Evolutionary conservation across 2,797 vertebrate genomes (phyloP).

Genomic region (Molothrus ater): DNA sequence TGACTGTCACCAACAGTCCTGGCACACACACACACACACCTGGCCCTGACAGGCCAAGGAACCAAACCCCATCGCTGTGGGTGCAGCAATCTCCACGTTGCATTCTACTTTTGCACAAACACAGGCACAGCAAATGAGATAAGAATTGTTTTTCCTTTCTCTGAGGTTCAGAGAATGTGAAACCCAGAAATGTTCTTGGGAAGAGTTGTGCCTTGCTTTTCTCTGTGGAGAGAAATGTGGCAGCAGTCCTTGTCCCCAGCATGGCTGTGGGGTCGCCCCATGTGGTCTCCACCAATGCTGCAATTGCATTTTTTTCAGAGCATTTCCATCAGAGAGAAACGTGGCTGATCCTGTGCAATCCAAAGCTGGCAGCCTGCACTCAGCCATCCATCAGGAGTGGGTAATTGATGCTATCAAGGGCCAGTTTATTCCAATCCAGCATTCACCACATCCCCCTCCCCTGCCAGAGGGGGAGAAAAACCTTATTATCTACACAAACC

Average conservation of each 20-base stretch:
- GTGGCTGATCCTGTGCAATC: background rate
- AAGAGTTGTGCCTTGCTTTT: too few relatives aligned
- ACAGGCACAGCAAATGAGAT: too few relatives aligned
- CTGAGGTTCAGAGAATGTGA: too few relatives aligned
- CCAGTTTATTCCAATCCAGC: slow-evolving; percentile 24
- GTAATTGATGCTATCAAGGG: slow-evolving; percentile 61
- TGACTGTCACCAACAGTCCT: too few relatives aligned
- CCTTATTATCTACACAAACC: slow-evolving; percentile 51
- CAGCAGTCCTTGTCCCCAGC: background rate
- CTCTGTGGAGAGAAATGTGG: too few relatives aligned
- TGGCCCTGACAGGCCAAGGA: too few relatives aligned
- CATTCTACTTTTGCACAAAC: too few relatives aligned
- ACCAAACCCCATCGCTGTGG: too few relatives aligned
- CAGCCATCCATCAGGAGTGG: slow-evolving; percentile 31
- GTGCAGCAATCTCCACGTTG: too few relatives aligned
- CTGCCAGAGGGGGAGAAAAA: slow-evolving; percentile 47
- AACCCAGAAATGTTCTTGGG: too few relatives aligned
- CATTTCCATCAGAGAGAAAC: background rate
- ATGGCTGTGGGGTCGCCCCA: fast-evolving
- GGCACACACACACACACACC: too few relatives aligned
- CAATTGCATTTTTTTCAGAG: fast-evolving
- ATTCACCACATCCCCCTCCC: background rate
- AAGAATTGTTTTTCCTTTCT: too few relatives aligned
- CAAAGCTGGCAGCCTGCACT: slow-evolving; percentile 15
- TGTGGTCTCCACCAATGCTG: fast-evolving